A percentile compares a stretch with the other conserved stretches of the same genome.
These are phyloP conservation scores for Ciona savignyi DNA, from an alignment of 23 tunicate genomes.

Conservation along the genomic window DNA sequence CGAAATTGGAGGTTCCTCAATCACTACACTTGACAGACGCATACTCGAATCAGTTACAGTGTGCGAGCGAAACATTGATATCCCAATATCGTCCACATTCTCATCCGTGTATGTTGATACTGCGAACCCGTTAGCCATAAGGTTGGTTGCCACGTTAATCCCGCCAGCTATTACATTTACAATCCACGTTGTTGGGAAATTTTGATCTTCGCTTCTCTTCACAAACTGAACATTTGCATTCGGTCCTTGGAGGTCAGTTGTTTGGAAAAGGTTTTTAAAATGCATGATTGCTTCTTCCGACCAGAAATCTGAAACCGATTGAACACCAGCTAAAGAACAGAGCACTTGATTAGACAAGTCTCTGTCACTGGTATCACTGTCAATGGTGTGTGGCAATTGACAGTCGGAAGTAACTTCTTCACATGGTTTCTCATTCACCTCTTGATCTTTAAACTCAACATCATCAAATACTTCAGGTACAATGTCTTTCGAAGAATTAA, in stretches of 20 bases:
- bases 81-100: not conserved
- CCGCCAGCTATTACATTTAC: not conserved
- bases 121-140: not conserved
- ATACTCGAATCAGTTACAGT: not conserved
- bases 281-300: not conserved
- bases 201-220: not conserved
- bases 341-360: no score
- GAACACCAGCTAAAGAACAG: not conserved
- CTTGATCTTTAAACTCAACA: not conserved
- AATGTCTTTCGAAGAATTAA: no score
- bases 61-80: not conserved
- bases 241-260: not conserved
- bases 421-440: no score
- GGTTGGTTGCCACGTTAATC: not conserved
- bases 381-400: no score
- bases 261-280: not conserved
- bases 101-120: no score
- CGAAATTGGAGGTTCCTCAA: not conserved
- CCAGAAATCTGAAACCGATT: not conserved
- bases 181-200: not conserved
- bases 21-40: not conserved
- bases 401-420: no score
- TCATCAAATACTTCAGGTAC: no score
- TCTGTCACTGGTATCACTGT: no score
- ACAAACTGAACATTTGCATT: not conserved